These are phyloP conservation scores for Bedellia somnulentella DNA, from an alignment of 2,888 invertebrate species.

Conservation along the genomic window DNA sequence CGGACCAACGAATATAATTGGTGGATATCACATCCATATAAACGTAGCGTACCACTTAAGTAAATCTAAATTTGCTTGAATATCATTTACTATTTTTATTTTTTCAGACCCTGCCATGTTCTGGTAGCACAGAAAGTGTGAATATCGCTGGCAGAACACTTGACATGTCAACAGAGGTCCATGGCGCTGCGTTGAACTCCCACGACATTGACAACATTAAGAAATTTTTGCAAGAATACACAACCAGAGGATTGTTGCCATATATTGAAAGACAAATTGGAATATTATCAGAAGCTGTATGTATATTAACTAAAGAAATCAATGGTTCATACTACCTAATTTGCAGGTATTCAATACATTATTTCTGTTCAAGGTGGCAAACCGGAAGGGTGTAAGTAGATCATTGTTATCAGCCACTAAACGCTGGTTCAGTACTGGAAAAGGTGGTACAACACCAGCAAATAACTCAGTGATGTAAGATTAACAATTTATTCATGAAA, in stretches of 20 bases:
- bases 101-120: constrained; percentile 43
- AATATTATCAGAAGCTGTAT: constrained; percentile 74
- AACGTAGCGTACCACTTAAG: too few species aligned
- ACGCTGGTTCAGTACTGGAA: constrained; percentile 91
- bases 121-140: constrained; percentile 63
- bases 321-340: constrained; percentile 6
- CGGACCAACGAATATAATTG: too few species aligned
- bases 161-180: constrained; percentile 56
- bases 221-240: constrained; percentile 85
- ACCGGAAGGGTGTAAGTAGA: constrained; percentile 90
- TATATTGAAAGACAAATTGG: constrained; percentile 89
- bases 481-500: too few species aligned
- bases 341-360: not conserved
- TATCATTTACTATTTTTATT: not conserved
- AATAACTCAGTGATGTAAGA: constrained; percentile 84
- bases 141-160: constrained; percentile 48
- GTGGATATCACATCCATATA: too few species aligned
- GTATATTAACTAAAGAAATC: constrained; percentile 11
- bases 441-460: constrained; percentile 74
- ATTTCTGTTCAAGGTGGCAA: constrained; percentile 61
- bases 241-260: constrained; percentile 82
- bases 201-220: constrained; percentile 85
- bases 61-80: too few species aligned
- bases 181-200: constrained; percentile 75
- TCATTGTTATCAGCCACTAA: constrained; percentile 93